These are phyloP conservation scores for Lepidurus apus DNA, from an alignment of 1,140 invertebrate species.

Conservation along the genomic window DNA sequence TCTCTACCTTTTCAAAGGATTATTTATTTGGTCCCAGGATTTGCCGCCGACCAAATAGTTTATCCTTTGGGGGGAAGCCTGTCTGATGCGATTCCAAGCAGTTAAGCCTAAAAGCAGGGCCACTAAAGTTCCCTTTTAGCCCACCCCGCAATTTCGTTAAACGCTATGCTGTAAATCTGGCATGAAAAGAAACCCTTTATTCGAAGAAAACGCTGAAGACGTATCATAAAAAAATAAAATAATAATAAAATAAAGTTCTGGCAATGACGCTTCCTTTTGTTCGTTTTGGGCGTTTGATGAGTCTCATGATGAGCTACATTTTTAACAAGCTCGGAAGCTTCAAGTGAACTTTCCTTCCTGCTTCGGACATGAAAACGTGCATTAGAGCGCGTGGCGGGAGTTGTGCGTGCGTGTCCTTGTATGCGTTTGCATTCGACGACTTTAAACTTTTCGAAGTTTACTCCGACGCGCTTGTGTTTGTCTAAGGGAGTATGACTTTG, in stretches of 20 bases:
- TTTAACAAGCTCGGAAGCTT: not conserved
- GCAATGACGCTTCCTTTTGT: not conserved
- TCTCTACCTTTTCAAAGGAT: constrained; percentile 11
- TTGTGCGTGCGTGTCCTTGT: constrained; percentile 10
- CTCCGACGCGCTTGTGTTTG: not conserved
- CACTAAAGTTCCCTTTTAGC: not conserved
- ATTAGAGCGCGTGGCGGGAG: constrained; percentile 1
- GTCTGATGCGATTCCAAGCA: constrained; percentile 46
- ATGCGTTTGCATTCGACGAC: not conserved
- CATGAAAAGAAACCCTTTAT: not conserved
- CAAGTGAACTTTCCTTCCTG: constrained; percentile 10
- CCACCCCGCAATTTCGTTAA: not conserved
- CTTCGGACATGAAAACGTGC: constrained; percentile 5
- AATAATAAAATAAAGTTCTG: not conserved
- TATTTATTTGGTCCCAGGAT: not conserved
- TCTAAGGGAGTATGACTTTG: not conserved
- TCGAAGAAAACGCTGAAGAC: not conserved
- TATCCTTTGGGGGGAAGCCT: constrained; percentile 51
- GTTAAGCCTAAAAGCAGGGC: not conserved
- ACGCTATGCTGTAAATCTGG: not conserved
- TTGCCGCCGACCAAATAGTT: not conserved
- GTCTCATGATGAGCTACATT: not conserved
- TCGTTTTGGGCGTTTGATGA: not conserved
- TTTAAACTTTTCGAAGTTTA: not conserved
- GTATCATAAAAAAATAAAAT: not conserved